Base-by-base conservation (phyloP, 2,797 vertebrate species). In the Danio kyathit region DNA sequence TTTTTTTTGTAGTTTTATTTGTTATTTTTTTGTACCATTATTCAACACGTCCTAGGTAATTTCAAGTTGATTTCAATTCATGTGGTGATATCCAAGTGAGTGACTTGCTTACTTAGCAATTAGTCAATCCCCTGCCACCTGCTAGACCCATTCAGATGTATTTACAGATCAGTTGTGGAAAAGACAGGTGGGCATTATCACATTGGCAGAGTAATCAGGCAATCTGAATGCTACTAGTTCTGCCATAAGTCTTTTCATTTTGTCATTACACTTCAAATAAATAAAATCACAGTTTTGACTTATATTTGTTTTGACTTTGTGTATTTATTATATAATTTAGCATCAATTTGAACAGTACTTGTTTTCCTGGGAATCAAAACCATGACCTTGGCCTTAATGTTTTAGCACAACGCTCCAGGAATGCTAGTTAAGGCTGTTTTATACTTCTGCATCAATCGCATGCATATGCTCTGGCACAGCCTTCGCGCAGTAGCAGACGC, bases 61-160 rank as follows among this genome's bases (percentile, higher is more conserved):
- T 75, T 63, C 14, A 76, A 76, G 49, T 16, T 76, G 2, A 54
- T 65, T 65, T 66, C 4, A 41, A 56, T 54, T 56, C 61, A 44
- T 19, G 17, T 43, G 61, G 46, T 65, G 48, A 65, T 21, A 0
- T 76, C 48, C 40, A 21, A 65, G n/a, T 65, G 40, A 52, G 13
- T 76, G 74, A 66, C 29, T 56, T 66, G 74, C 44, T 76, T 64
- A 76, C 49, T 66, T 43, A 44, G 48, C 21, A 64, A 75, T 75
- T 52, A 75, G 12, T 52, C 38, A 46, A 43, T 21, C 49, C 49
- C 43, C 41, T 76, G 17, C 29, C 73, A 51, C 49, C 14, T 54
- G 16, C 40, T 54, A 70, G 14, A 70, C 48, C 49, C 29, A 29
- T 51, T 54, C 48, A 19, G 49, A 7, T 13, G 65, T 8, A 56